A percentile compares a stretch with the other conserved stretches of the same genome.
Evolutionary conservation across 2,888 invertebrate species (phyloP).

Genomic region (Mimachlamys varia): DNA sequence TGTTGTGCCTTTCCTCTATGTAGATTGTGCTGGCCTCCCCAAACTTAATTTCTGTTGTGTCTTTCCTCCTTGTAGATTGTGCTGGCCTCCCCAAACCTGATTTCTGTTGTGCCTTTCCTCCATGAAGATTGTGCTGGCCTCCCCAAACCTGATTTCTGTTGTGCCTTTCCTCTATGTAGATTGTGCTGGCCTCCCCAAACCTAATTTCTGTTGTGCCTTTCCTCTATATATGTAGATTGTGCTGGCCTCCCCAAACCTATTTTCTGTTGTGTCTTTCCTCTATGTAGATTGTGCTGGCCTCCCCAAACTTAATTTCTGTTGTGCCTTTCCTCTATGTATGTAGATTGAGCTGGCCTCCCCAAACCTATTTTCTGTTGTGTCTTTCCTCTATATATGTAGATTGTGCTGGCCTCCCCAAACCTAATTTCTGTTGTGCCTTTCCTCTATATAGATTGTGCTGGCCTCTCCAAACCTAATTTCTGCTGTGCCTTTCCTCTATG

Average conservation of each 20-base stretch:
- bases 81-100: not conserved
- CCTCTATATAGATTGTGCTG: not conserved
- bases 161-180: not conserved
- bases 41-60: not conserved
- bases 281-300: not conserved
- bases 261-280: not conserved
- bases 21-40: not conserved
- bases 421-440: not conserved
- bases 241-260: not conserved
- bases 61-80: not conserved
- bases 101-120: not conserved
- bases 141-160: not conserved
- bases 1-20: not conserved
- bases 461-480: not conserved
- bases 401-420: not conserved
- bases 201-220: not conserved
- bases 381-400: no score
- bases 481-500: not conserved
- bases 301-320: not conserved
- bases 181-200: not conserved
- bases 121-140: not conserved
- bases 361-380: not conserved
- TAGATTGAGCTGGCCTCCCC: not conserved
- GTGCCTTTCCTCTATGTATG: not conserved
- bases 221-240: no score